Evolutionary conservation across 2,113 vertebrate species (phyloP).

Genomic region (Proterorhinus semilunaris): DNA sequence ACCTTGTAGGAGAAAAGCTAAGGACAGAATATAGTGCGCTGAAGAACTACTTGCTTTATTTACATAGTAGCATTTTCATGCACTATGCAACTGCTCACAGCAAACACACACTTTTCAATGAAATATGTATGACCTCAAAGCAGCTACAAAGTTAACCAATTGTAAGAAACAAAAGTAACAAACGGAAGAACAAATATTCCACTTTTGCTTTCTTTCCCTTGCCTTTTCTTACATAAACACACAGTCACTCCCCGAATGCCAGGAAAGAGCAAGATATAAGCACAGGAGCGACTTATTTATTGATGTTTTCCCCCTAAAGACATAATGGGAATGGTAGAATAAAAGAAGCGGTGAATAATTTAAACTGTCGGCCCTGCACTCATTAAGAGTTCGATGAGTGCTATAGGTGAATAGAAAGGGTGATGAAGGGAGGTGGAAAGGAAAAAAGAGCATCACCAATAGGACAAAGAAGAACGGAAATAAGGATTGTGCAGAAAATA

Average conservation of each 20-base stretch:
- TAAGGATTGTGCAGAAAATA: slow-evolving; percentile 24
- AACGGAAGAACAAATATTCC: slow-evolving; percentile 27
- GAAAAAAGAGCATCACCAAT: slow-evolving; percentile 37
- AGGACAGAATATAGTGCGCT: not conserved
- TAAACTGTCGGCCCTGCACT: slow-evolving; percentile 61
- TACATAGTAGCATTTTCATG: not conserved
- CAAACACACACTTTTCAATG: slow-evolving; percentile 2
- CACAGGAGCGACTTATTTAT: slow-evolving; percentile 74
- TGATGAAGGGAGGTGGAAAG: slow-evolving; percentile 17
- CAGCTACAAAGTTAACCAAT: slow-evolving; percentile 20
- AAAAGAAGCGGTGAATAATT: slow-evolving; percentile 77
- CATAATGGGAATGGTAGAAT: slow-evolving; percentile 64
- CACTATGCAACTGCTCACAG: not conserved
- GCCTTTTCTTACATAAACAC: not conserved
- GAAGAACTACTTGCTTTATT: not conserved
- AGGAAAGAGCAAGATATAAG: slow-evolving; percentile 41
- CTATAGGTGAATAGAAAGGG: slow-evolving; percentile 27
- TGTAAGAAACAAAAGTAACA: slow-evolving; percentile 26
- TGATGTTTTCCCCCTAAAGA: slow-evolving; percentile 72
- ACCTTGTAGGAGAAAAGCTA: not conserved
- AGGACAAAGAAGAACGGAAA: slow-evolving; percentile 41
- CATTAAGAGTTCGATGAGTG: slow-evolving; percentile 63
- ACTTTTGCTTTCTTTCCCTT: slow-evolving; percentile 8
- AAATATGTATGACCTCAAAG: slow-evolving; percentile 35
- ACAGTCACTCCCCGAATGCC: slow-evolving; percentile 18